Percentiles rank a stretch among this genome's conserved stretches.
Conservation (phyloP, 1,140 invertebrate species). For the Philopotamus ludificatus region DNA sequence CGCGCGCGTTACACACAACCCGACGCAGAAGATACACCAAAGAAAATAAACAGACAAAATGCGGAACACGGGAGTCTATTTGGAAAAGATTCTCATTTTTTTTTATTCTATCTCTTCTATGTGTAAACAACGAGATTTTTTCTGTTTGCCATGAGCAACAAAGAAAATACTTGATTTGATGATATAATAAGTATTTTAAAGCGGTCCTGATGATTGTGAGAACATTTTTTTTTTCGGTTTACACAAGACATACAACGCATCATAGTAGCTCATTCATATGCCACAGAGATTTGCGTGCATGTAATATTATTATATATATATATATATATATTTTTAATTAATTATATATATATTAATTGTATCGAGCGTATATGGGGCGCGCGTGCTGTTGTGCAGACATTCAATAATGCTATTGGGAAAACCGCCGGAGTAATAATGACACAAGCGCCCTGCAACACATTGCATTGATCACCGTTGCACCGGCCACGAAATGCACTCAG, state of each 20-base stretch:
- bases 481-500: slow-evolving; percentile 18
- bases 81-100: slow-evolving; percentile 34
- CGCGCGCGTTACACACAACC: background rate
- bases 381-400: too few relatives aligned
- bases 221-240: background rate
- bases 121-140: slow-evolving; percentile 18
- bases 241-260: too few relatives aligned
- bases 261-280: too few relatives aligned
- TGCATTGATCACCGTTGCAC: slow-evolving; percentile 17
- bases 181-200: slow-evolving; percentile 27
- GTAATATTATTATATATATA: too few relatives aligned
- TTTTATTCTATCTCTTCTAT: slow-evolving; percentile 9
- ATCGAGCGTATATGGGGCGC: too few relatives aligned
- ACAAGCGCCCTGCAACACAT: slow-evolving; percentile 31
- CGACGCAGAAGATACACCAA: slow-evolving; percentile 26
- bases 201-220: slow-evolving; percentile 21
- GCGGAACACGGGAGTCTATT: slow-evolving; percentile 42
- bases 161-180: slow-evolving; percentile 29
- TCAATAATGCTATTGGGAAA: too few relatives aligned
- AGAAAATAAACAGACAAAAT: slow-evolving; percentile 40
- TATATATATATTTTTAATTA: too few relatives aligned
- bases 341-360: too few relatives aligned
- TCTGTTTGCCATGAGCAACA: slow-evolving; percentile 22
- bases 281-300: too few relatives aligned
- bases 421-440: slow-evolving; percentile 15